These are phyloP conservation scores for Ceyx cyanopectus DNA, from an alignment of 2,113 vertebrate genomes.

Conservation along the genomic window DNA sequence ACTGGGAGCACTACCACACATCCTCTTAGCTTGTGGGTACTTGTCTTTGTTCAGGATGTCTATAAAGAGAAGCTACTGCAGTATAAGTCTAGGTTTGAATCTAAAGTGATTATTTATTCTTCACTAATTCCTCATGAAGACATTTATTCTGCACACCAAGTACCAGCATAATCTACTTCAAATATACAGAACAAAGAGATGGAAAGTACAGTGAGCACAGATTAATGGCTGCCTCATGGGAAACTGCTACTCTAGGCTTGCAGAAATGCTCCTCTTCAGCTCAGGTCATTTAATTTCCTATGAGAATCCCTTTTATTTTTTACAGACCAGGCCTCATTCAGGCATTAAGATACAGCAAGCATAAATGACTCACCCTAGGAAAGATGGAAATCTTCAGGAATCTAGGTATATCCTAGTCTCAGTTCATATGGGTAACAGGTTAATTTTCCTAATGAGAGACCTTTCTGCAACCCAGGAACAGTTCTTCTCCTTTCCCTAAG, in stretches of 20 bases:
- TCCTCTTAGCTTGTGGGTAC: background rate
- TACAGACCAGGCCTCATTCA: background rate
- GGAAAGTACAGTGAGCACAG: background rate
- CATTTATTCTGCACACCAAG: background rate
- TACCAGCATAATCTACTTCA: background rate
- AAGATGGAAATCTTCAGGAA: background rate
- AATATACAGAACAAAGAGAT: conserved; percentile 18
- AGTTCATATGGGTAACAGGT: background rate
- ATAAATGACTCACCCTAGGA: background rate
- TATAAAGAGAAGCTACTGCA: background rate
- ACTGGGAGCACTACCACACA: background rate
- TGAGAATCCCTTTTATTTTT: background rate
- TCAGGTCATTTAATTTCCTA: background rate
- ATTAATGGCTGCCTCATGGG: background rate
- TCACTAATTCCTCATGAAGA: background rate
- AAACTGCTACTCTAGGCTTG: background rate
- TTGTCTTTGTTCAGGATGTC: background rate
- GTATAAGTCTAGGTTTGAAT: background rate
- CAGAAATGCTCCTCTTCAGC: background rate
- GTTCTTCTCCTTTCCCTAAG: background rate
- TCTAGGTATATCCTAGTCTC: background rate
- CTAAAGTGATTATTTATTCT: conserved; percentile 16
- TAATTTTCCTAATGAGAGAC: background rate
- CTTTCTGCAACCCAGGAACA: background rate
- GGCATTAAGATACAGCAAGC: background rate